phyloP scores from a whole-genome alignment of 2,888 invertebrate genomes.

The Monochamus alternatus region DNA sequence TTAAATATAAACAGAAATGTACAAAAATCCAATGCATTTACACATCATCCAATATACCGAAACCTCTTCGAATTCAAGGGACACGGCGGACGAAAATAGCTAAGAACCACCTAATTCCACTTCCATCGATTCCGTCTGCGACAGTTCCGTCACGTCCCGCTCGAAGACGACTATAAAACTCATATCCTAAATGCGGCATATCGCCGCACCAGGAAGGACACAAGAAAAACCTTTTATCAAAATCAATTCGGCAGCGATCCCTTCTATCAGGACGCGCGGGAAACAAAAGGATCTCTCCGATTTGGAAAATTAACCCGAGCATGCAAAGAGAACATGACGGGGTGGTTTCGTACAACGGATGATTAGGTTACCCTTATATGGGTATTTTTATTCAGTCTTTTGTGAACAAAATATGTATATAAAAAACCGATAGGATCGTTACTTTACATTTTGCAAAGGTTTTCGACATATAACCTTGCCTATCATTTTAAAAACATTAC shows the following conservation, averaged over 20 bases:
- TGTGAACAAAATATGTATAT: no score
- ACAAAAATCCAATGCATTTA: background rate
- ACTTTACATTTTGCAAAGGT: no score
- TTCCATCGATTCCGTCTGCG: background rate
- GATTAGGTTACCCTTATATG: no score
- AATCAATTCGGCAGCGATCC: slow-evolving; percentile 19
- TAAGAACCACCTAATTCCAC: background rate
- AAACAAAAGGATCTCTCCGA: background rate
- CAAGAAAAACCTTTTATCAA: slow-evolving; percentile 30
- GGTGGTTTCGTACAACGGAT: background rate
- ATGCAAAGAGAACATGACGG: background rate
- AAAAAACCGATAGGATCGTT: no score
- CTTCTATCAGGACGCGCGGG: background rate
- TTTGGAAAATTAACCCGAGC: background rate
- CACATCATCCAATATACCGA: background rate
- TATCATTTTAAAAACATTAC: no score
- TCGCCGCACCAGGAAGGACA: background rate
- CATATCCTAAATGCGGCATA: slow-evolving; percentile 24
- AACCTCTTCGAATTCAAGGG: background rate
- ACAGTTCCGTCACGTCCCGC: slow-evolving; percentile 16
- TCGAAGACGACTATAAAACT: slow-evolving; percentile 19
- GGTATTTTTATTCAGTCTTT: no score
- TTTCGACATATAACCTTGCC: no score
- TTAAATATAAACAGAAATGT: no score
- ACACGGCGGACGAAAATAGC: background rate